phyloP scores from a whole-genome alignment of 2,888 invertebrate genomes.

The Aelia acuminata region DNA sequence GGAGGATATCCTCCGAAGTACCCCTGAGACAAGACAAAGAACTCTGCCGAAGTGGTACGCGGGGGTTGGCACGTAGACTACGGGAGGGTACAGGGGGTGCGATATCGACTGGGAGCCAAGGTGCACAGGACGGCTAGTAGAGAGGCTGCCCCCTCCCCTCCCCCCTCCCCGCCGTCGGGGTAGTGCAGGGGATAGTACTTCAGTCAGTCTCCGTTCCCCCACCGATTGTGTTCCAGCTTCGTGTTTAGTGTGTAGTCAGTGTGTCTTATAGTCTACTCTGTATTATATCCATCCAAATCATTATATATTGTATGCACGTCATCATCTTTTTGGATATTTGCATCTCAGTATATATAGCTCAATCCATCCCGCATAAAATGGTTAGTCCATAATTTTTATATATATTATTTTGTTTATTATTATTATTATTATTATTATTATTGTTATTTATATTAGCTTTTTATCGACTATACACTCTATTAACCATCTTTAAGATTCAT shows the following conservation, averaged over 20 bases:
- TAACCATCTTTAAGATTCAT: too few species aligned
- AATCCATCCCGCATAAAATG: neutral
- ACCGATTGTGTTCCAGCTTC: constrained; percentile 39
- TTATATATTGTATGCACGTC: neutral
- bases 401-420: neutral
- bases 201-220: constrained; percentile 49
- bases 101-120: constrained; percentile 47
- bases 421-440: neutral
- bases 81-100: constrained; percentile 2
- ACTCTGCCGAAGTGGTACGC: neutral
- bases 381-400: neutral
- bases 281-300: neutral
- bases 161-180: neutral
- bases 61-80: constrained; percentile 40
- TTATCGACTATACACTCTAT: too few species aligned
- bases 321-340: constrained; percentile 5
- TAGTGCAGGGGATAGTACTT: constrained; percentile 2
- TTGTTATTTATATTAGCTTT: neutral
- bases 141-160: too few species aligned
- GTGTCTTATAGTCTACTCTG: neutral
- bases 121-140: constrained; percentile 50
- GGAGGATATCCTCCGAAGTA: neutral
- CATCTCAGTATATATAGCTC: neutral
- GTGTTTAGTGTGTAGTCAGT: constrained; percentile 48
- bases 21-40: neutral